Percentiles rank a stretch among this genome's conserved stretches.
These are phyloP conservation scores for Penaeus chinensis DNA, from an alignment of 1,140 invertebrate genomes.

Conservation along the genomic window DNA sequence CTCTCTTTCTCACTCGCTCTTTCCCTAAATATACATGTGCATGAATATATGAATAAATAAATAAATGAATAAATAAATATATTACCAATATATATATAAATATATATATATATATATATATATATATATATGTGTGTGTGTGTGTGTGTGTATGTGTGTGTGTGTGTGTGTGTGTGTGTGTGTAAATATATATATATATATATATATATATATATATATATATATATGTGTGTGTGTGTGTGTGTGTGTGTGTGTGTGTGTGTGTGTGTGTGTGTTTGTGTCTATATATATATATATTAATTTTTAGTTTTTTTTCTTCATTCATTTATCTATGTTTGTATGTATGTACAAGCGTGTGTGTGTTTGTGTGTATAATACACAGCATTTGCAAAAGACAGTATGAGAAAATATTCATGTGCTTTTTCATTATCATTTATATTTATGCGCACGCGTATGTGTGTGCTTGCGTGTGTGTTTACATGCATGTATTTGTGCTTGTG, in stretches of 20 bases:
- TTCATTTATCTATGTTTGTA: neutral
- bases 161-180: neutral
- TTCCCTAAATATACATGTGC: neutral
- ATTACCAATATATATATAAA: neutral
- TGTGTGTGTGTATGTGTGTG: neutral
- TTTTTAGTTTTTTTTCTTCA: neutral
- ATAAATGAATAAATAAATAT: neutral
- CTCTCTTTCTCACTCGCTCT: too few species aligned
- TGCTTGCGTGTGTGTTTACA: neutral
- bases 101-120: conserved; percentile 7
- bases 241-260: neutral
- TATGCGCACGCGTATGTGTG: neutral
- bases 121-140: neutral
- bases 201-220: conserved; percentile 1
- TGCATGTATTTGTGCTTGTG: neutral
- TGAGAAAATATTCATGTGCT: neutral
- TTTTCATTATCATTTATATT: neutral
- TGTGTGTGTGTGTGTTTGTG: neutral
- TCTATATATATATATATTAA: neutral
- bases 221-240: conserved; percentile 4
- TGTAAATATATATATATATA: neutral
- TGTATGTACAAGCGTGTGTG: neutral
- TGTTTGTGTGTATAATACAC: neutral
- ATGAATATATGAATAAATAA: neutral
- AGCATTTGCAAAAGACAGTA: neutral